These are phyloP conservation scores for Enteromius treurensis DNA, from an alignment of 2,797 vertebrate genomes.

Conservation along the genomic window DNA sequence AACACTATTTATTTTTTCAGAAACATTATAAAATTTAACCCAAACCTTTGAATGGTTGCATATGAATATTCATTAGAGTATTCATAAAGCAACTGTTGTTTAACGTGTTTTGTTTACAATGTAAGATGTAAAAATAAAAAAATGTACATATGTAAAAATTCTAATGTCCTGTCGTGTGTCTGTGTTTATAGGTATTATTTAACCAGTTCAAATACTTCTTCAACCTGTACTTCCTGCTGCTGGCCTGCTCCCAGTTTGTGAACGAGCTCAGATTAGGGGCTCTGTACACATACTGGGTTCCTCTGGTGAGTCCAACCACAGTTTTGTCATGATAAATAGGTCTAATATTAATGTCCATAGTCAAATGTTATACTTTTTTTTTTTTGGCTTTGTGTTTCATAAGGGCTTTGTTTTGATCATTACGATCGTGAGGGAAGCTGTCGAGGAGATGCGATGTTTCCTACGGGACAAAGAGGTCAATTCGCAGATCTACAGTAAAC, in stretches of 20 bases:
- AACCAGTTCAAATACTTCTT: constrained; percentile 99
- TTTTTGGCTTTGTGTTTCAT: constrained; percentile 27
- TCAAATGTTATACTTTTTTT: not conserved
- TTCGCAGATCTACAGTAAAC: constrained; percentile 99
- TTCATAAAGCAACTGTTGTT: not conserved
- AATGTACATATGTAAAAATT: too few species aligned
- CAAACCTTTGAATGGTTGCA: not conserved
- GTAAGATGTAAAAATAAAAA: too few species aligned
- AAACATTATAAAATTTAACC: not conserved
- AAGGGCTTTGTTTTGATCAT: constrained; percentile 94
- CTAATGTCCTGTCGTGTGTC: constrained; percentile 5
- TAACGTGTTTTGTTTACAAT: not conserved
- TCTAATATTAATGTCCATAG: not conserved
- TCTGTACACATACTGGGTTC: constrained; percentile 98
- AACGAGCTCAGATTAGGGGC: constrained; percentile 91
- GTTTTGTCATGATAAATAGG: not conserved
- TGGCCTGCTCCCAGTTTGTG: constrained; percentile 97
- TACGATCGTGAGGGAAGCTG: constrained; percentile 92
- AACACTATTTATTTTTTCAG: too few species aligned
- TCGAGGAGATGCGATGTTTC: constrained; percentile 94
- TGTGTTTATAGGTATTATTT: constrained; percentile 86
- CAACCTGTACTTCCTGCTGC: constrained; percentile 95
- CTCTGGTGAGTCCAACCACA: constrained; percentile 83
- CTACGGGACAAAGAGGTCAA: constrained; percentile 97
- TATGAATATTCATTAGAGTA: not conserved